These are phyloP conservation scores for Calliopsis andreniformis DNA, from an alignment of 1,140 invertebrate species.

Conservation along the genomic window DNA sequence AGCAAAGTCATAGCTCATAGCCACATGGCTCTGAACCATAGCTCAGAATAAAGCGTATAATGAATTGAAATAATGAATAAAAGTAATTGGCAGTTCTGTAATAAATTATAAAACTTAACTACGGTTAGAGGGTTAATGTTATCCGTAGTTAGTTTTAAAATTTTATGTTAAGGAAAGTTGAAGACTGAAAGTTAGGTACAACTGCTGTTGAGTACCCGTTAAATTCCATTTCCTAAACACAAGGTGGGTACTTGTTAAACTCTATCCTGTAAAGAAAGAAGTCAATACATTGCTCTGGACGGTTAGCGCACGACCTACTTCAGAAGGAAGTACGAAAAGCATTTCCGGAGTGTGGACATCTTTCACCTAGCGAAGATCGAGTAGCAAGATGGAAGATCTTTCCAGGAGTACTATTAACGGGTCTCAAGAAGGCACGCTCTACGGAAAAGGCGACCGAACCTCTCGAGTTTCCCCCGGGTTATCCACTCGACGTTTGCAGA, in stretches of 20 bases:
- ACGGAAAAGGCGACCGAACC: slow-evolving; percentile 57
- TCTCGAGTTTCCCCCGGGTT: slow-evolving; percentile 53
- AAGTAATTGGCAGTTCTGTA: too few relatives aligned
- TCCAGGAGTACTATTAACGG: slow-evolving; percentile 56
- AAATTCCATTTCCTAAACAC: too few relatives aligned
- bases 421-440: slow-evolving; percentile 31
- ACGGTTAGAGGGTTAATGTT: too few relatives aligned
- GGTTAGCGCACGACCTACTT: slow-evolving; percentile 35
- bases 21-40: too few relatives aligned
- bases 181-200: too few relatives aligned
- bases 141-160: too few relatives aligned
- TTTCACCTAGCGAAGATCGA: slow-evolving; percentile 45
- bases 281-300: slow-evolving; percentile 5
- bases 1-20: too few relatives aligned
- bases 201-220: too few relatives aligned
- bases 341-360: slow-evolving; percentile 47
- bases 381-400: slow-evolving; percentile 59
- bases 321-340: slow-evolving; percentile 40
- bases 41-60: too few relatives aligned
- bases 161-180: too few relatives aligned
- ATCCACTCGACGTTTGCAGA: slow-evolving; percentile 56
- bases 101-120: too few relatives aligned
- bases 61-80: too few relatives aligned
- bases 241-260: neutral
- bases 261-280: neutral